Conservation (phyloP, 2,797 vertebrate species). For the Gymnoscopelus braueri region DNA sequence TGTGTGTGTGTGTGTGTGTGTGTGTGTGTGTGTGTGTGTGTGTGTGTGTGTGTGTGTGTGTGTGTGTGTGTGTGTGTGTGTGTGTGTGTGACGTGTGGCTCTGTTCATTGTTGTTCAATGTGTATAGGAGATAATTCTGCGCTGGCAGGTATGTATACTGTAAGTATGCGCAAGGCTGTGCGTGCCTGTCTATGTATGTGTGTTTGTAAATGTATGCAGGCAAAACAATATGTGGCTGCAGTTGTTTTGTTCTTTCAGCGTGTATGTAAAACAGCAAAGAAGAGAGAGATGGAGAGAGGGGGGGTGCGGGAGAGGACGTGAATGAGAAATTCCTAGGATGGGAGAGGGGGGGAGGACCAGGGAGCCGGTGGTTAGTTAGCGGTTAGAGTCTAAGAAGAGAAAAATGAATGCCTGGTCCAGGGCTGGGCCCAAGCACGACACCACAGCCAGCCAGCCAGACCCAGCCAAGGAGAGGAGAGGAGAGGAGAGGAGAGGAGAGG, state of each 20-base stretch:
- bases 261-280: slow-evolving; percentile 23
- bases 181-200: not conserved
- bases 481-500: slow-evolving; percentile 6
- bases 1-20: not conserved
- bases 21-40: not conserved
- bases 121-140: not conserved
- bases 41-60: not conserved
- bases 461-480: not conserved
- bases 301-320: slow-evolving; percentile 54
- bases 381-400: slow-evolving; percentile 81
- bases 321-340: slow-evolving; percentile 75
- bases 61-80: not conserved
- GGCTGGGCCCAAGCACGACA: slow-evolving; percentile 62
- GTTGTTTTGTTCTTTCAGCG: slow-evolving; percentile 34
- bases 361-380: slow-evolving; percentile 76
- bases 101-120: not conserved
- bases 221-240: slow-evolving; percentile 8
- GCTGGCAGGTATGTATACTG: not conserved
- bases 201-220: slow-evolving; percentile 60
- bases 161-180: slow-evolving; percentile 2
- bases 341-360: slow-evolving; percentile 34
- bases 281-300: slow-evolving; percentile 17
- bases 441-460: slow-evolving; percentile 53
- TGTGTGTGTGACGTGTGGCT: not conserved
- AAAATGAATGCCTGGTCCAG: slow-evolving; percentile 78